Base-by-base conservation (phyloP, 2,888 invertebrate species). In the Liopterus haemorrhoidalis region DNA sequence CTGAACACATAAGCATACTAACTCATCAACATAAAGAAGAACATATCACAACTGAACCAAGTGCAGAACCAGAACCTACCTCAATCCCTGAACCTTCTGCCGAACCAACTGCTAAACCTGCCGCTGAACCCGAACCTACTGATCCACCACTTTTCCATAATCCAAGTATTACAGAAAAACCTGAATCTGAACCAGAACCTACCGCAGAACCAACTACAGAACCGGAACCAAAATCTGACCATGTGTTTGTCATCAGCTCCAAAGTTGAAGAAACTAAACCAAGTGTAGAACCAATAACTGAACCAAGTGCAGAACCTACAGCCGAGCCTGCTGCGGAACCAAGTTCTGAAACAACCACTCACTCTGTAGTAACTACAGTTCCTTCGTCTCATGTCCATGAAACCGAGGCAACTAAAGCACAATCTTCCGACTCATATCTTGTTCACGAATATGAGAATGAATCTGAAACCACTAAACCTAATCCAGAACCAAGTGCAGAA, bases 111-210 rank as follows among this genome's bases (percentile, higher is more conserved):
- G 19, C 22, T 1, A 52, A 50, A 32, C 50, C 49, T 3, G 37
- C 41, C 18, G 21, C 49, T 4, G 54, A 52, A 36, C 49, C 18
- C 20, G 50, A 53, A 32, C 39, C 35, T 20, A 20, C 9, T 5
- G 22, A 22, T 8, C 30, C 33, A 16, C 47, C 61, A 48, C 54
- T 50, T 64, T 56, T 62, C 35, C 57, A 67, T 2, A 66, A 66
- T 53, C 63, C 69, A 16, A 55, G 59, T 0, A 62, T 69, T 52
- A 59, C 72, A 0, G 66, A 67, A n/a, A n/a, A n/a, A 49, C 57
- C 64, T 1, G 55, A 59, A 41, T 56, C 63, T 2, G 66, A 68
- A 46, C 69, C 75, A 0, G 70, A 73, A 58, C 70, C 75, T 0
- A 65, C 67, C 47, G 66, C 73, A 22, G 71, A 65, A 63, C 67